Conservation (phyloP, 2,113 vertebrate genomes). For the Bos indicus region DNA sequence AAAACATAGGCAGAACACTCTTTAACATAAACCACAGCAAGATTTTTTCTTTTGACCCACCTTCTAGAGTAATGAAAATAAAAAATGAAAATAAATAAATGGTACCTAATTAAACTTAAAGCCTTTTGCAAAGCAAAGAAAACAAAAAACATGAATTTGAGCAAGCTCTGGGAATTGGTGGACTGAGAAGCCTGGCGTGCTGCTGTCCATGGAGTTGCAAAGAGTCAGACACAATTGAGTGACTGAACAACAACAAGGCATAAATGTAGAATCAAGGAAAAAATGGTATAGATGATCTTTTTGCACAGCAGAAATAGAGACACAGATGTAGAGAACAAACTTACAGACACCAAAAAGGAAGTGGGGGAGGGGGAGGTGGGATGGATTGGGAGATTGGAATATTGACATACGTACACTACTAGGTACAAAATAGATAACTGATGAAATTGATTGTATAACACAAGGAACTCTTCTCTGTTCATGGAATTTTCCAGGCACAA, state of each 20-base stretch:
- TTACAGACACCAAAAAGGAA: background rate
- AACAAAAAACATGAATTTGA: background rate
- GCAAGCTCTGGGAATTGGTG: background rate
- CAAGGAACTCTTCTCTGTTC: background rate
- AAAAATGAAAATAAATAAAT: background rate
- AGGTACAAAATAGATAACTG: background rate
- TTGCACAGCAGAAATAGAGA: background rate
- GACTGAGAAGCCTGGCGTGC: background rate
- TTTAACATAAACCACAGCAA: background rate
- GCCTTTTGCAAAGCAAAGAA: background rate
- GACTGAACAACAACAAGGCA: background rate
- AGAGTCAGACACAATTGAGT: background rate
- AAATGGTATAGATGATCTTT: background rate
- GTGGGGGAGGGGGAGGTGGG: background rate
- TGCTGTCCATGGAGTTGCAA: background rate
- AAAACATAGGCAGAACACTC: background rate
- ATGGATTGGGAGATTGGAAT: background rate
- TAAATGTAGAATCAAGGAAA: background rate
- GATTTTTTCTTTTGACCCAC: background rate
- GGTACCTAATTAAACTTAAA: background rate
- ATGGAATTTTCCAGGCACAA: background rate
- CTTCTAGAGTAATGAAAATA: background rate
- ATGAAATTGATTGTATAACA: background rate
- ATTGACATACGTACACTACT: background rate
- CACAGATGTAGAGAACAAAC: background rate